phyloP scores from a whole-genome alignment of 2,113 vertebrate genomes.

The Sebastes fasciatus region DNA sequence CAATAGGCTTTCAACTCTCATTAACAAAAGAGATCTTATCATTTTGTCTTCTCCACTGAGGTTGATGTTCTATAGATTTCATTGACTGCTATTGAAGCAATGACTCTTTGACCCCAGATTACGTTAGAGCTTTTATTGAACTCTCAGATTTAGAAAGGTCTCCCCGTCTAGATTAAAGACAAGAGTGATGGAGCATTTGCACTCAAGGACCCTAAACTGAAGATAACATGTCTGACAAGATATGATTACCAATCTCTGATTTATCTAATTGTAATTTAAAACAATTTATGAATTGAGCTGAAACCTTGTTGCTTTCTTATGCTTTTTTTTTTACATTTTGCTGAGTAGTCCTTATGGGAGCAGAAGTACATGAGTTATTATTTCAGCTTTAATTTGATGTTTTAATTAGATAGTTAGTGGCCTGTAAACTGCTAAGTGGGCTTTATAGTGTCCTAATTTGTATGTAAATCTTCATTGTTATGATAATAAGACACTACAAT shows the following conservation, averaged over 20 bases:
- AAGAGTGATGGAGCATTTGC: background rate
- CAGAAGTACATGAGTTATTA: constrained; percentile 17
- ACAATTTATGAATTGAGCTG: background rate
- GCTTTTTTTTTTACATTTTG: background rate
- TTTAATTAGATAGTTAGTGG: constrained; percentile 71
- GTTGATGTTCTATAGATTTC: constrained; percentile 23
- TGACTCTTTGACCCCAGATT: constrained; percentile 40
- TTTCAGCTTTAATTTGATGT: constrained; percentile 57
- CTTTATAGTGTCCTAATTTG: constrained; percentile 67
- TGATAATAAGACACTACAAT: constrained; percentile 54
- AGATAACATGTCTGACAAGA: constrained; percentile 20
- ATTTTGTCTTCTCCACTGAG: background rate
- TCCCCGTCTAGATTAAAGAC: constrained; percentile 11
- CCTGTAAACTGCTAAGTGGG: constrained; percentile 63
- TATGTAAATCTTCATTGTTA: constrained; percentile 69
- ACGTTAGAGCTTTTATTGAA: constrained; percentile 32
- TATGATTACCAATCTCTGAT: background rate
- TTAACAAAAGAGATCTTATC: constrained; percentile 21
- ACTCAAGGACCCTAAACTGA: background rate
- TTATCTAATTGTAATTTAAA: constrained; percentile 1
- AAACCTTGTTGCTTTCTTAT: background rate
- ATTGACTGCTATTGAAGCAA: constrained; percentile 23
- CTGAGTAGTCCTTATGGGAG: constrained; percentile 23
- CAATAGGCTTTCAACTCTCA: background rate
- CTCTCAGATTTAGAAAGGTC: constrained; percentile 20